phyloP scores from a whole-genome alignment of 37 sponge, comb jelly and placozoan species.

The Hormiphora californensis region DNA sequence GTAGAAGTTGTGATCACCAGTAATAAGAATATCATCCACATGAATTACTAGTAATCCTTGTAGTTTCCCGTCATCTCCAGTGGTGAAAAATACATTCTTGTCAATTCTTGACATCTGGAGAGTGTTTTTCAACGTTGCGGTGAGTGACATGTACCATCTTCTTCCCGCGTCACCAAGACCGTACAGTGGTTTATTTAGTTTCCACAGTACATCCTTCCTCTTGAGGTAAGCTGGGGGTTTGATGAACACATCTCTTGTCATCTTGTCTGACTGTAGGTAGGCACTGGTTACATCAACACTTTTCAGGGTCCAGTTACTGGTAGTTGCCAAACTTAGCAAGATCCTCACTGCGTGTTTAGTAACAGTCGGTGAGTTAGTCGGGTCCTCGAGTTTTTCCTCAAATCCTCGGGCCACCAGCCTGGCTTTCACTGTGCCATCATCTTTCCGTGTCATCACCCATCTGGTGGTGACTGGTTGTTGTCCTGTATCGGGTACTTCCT shows the following conservation, averaged over 20 bases:
- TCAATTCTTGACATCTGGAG: neutral
- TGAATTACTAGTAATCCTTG: conserved; percentile 1
- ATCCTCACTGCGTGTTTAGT: neutral
- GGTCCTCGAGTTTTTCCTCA: neutral
- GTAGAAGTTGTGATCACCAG: neutral
- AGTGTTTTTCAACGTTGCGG: neutral
- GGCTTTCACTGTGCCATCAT: neutral
- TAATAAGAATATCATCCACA: neutral
- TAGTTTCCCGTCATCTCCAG: neutral
- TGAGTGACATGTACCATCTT: conserved; percentile 10
- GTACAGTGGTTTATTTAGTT: neutral
- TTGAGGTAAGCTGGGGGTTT: conserved; percentile 23
- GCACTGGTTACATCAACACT: neutral
- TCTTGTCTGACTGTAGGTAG: neutral
- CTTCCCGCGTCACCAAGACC: neutral
- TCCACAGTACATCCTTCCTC: neutral
- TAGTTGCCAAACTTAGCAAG: neutral
- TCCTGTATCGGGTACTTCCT: neutral
- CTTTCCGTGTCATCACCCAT: neutral
- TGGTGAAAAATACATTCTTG: neutral
- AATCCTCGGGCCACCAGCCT: conserved; percentile 13
- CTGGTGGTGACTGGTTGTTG: neutral
- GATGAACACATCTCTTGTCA: neutral
- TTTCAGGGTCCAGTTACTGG: neutral
- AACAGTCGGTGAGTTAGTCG: neutral